Percentiles rank a stretch among this genome's conserved stretches.
Evolutionary conservation across 1,140 invertebrate genomes (phyloP).

Genomic region (Phthorimaea operculella): DNA sequence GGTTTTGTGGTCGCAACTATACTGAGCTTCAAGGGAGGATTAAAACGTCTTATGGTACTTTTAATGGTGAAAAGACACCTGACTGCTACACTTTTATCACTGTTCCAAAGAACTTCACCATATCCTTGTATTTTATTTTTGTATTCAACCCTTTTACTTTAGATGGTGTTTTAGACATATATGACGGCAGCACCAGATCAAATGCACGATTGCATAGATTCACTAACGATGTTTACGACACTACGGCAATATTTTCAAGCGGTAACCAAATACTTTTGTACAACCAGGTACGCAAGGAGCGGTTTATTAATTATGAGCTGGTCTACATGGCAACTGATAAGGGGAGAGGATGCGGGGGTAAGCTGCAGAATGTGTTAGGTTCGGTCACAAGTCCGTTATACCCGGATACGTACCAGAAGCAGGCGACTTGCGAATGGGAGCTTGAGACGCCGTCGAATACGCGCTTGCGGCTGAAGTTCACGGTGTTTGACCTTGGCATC

Average conservation of each 20-base stretch:
- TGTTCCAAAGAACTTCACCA: conserved; percentile 68
- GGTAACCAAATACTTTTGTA: conserved; percentile 70
- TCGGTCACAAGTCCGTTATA: conserved; percentile 82
- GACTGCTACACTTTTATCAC: conserved; percentile 72
- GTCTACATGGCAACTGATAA: conserved; percentile 73
- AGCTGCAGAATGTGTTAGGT: conserved; percentile 76
- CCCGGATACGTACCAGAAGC: conserved; percentile 73
- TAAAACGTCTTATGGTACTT: conserved; percentile 68
- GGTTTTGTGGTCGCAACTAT: conserved; percentile 76
- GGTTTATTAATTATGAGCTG: conserved; percentile 69
- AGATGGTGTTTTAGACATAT: too few relatives aligned
- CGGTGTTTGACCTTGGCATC: conserved; percentile 73
- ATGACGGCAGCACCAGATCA: too few relatives aligned
- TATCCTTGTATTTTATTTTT: conserved; percentile 68
- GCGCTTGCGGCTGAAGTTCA: conserved; percentile 69
- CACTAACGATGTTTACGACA: conserved; percentile 25
- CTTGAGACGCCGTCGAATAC: conserved; percentile 74
- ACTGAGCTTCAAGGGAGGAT: conserved; percentile 74
- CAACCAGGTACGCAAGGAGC: conserved; percentile 35
- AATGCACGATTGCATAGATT: conserved; percentile 50
- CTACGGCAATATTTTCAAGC: conserved; percentile 70
- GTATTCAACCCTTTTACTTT: conserved; percentile 30
- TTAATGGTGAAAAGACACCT: conserved; percentile 42
- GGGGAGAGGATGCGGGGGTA: conserved; percentile 83
- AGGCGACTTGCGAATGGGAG: conserved; percentile 76